These are phyloP conservation scores for Drosophila busckii DNA, from an alignment of 1,140 invertebrate species.

Conservation along the genomic window DNA sequence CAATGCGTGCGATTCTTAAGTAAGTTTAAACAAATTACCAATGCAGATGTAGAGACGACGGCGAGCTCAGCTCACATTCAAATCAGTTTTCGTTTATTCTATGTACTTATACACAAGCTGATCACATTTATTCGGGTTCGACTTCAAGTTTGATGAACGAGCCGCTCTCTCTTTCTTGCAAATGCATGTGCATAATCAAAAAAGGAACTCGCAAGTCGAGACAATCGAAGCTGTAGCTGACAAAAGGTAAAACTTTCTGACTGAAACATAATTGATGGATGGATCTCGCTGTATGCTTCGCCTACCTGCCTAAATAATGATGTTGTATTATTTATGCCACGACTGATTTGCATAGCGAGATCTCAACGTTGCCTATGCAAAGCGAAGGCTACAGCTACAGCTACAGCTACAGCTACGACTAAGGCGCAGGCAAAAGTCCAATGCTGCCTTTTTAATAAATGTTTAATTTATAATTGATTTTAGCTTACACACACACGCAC, in stretches of 20 bases:
- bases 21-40: constrained; percentile 67
- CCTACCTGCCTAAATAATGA: constrained; percentile 73
- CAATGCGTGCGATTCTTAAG: constrained; percentile 70
- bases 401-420: too few species aligned
- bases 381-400: constrained; percentile 3
- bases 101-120: constrained; percentile 35
- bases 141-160: constrained; percentile 60
- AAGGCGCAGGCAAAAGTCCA: too few species aligned
- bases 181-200: constrained; percentile 75
- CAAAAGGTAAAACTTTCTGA: constrained; percentile 34
- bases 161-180: constrained; percentile 33
- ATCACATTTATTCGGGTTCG: constrained; percentile 51
- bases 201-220: constrained; percentile 23
- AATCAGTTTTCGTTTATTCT: too few species aligned
- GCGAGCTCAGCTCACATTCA: constrained; percentile 64
- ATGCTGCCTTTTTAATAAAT: constrained; percentile 70
- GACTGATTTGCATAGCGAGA: constrained; percentile 59
- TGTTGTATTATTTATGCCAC: constrained; percentile 74
- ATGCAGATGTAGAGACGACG: constrained; percentile 69
- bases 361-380: constrained; percentile 3
- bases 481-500: constrained; percentile 4
- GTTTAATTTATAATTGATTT: constrained; percentile 77
- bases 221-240: constrained; percentile 56
- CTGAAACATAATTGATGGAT: constrained; percentile 71
- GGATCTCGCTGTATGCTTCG: constrained; percentile 30